These are phyloP conservation scores for Riparia riparia DNA, from an alignment of 2,113 vertebrate genomes.

Conservation along the genomic window DNA sequence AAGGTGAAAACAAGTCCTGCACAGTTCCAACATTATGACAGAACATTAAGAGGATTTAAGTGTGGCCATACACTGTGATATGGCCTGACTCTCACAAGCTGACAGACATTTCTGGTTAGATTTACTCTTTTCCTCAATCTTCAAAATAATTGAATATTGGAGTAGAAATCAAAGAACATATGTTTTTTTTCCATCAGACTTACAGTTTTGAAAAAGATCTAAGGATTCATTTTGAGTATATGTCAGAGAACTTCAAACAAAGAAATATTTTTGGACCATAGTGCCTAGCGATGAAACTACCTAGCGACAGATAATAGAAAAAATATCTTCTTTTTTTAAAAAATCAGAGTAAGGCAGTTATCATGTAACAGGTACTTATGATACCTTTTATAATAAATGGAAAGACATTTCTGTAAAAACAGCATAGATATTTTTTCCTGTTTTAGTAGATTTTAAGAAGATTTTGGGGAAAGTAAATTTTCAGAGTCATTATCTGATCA, in stretches of 20 bases:
- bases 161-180: not conserved
- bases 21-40: not conserved
- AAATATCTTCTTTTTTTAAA: not conserved
- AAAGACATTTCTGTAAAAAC: not conserved
- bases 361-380: not conserved
- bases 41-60: not conserved
- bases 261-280: not conserved
- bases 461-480: not conserved
- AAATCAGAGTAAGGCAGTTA: not conserved
- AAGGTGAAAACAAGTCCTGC: not conserved
- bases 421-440: not conserved
- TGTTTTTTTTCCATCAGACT: not conserved
- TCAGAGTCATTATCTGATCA: not conserved
- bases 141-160: not conserved
- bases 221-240: not conserved
- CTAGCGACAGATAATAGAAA: not conserved
- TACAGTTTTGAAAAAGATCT: not conserved
- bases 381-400: not conserved
- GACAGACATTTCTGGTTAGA: not conserved
- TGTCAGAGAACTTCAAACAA: conserved; percentile 1
- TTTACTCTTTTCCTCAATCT: not conserved
- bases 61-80: not conserved
- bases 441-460: not conserved
- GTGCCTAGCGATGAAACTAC: conserved; percentile 10
- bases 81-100: not conserved